Evolutionary conservation across 2,797 vertebrate species (phyloP), one percentile per base, ranked within the genome.

Genomic region (Cossypha heuglini): DNA sequence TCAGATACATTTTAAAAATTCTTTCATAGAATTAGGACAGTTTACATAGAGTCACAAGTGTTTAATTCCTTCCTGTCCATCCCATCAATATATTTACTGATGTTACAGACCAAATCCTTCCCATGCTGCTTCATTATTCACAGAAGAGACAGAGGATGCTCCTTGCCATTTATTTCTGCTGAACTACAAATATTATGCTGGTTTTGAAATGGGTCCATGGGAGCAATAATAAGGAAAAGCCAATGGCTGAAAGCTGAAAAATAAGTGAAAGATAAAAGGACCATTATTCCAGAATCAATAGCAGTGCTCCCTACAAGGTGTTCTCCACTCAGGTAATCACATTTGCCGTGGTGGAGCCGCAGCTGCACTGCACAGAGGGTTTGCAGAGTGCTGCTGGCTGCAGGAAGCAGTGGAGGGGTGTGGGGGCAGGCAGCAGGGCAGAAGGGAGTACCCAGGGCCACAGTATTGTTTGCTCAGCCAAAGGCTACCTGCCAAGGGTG

Each of bases 191-290:
- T 92, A 94, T 7, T 6, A 16, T 51, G 38, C 82, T 35, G 43
- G 68, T 90, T 97, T 94, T 96, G 93, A 97, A 97, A 96, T 22
- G 73, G 90, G 49, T 96, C 96, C 97, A 94, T 71, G 91, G 64
- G 93, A 98, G 94, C 95, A 96, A 97, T 95, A 68, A 84, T 1
- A 90, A 84, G 59, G 52, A 72, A 91, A 96, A 92, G 75, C 69
- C 93, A 96, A 94, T 96, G 0, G 3, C 96, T 95, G 42, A 95
- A 97, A 97, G 95, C 92, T 31, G 82, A 91, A 96, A 96, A 95
- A 82, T 94, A 97, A 97, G 96, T 77, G 87, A 87, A 95, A 96
- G 96, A 96, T 97, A 97, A 98, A 97, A 97, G 97, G 94, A 62
- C 88, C 93, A 86, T 97, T 97, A 97, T 93, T 97, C 93, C 8